Evolutionary conservation across 2,888 invertebrate genomes (phyloP).

Genomic region (Phaonia tiefii): DNA sequence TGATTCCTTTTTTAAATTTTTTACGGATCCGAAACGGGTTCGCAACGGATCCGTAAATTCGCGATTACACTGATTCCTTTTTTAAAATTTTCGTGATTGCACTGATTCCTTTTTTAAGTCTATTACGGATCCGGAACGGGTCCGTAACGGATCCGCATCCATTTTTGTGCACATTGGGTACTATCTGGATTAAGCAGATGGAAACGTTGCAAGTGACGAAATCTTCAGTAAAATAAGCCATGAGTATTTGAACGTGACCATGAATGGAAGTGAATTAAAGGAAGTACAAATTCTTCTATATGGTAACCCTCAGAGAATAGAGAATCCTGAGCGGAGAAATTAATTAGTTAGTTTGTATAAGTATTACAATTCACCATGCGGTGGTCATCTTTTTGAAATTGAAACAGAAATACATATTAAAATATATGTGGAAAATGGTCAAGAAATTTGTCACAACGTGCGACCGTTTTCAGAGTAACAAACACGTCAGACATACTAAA

Average conservation of each 20-base stretch:
- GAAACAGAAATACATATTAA: slow-evolving; percentile 53
- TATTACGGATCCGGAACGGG: too few relatives aligned
- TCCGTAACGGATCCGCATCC: too few relatives aligned
- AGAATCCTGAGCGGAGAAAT: background rate
- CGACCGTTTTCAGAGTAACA: slow-evolving; percentile 46
- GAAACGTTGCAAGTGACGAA: too few relatives aligned
- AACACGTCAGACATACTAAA: slow-evolving; percentile 52
- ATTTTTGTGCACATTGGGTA: too few relatives aligned
- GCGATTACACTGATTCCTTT: too few relatives aligned
- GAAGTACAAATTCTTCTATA: slow-evolving; percentile 4
- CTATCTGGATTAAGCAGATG: too few relatives aligned
- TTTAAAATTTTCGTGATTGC: too few relatives aligned
- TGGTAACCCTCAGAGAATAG: slow-evolving; percentile 7
- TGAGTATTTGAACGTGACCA: slow-evolving; percentile 8
- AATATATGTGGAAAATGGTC: slow-evolving; percentile 49
- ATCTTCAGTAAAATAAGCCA: too few relatives aligned
- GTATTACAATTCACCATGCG: slow-evolving; percentile 49
- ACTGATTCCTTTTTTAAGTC: too few relatives aligned
- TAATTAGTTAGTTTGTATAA: slow-evolving; percentile 50
- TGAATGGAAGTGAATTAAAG: background rate
- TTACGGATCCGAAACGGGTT: too few relatives aligned
- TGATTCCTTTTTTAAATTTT: too few relatives aligned
- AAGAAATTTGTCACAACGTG: slow-evolving; percentile 55
- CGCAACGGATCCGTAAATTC: too few relatives aligned
- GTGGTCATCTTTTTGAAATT: slow-evolving; percentile 53